Conservation (phyloP, 2,888 invertebrate species). For the Cordylochernes scorpioides region DNA sequence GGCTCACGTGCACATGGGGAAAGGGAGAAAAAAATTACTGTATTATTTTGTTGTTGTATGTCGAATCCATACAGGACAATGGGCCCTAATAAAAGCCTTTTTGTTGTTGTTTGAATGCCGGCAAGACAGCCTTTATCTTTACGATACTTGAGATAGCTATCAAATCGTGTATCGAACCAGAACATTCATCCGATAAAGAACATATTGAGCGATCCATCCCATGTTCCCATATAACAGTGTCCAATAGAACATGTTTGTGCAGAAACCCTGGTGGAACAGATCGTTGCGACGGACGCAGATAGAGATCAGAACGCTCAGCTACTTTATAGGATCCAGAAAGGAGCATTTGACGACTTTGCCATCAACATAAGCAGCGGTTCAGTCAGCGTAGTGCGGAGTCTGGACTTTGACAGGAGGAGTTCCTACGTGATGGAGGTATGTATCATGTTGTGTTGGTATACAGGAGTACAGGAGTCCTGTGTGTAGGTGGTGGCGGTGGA, state of each 20-base stretch:
- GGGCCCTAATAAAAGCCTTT: no score
- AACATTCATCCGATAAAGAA: no score
- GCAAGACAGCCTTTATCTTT: no score
- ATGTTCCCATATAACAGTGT: no score
- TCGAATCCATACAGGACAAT: no score
- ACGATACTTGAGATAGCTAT: no score
- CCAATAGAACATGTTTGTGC: neutral
- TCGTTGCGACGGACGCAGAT: constrained; percentile 55
- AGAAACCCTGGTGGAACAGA: constrained; percentile 45
- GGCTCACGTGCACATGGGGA: no score
- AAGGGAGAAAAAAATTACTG: no score
- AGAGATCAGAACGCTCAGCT: constrained; percentile 59
- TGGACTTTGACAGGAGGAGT: constrained; percentile 54
- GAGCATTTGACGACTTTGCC: constrained; percentile 52
- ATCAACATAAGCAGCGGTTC: constrained; percentile 50
- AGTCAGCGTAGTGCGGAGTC: constrained; percentile 34
- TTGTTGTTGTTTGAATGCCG: no score
- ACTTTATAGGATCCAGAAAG: constrained; percentile 52
- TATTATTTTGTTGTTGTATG: no score
- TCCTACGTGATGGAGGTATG: constrained; percentile 47
- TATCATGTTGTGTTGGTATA: neutral
- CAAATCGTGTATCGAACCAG: no score
- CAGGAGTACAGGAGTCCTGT: neutral
- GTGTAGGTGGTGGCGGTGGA: constrained; percentile 18
- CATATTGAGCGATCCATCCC: no score